Base-by-base conservation (phyloP, 2,113 vertebrate species). In the Myanophis thanlyinensis region DNA sequence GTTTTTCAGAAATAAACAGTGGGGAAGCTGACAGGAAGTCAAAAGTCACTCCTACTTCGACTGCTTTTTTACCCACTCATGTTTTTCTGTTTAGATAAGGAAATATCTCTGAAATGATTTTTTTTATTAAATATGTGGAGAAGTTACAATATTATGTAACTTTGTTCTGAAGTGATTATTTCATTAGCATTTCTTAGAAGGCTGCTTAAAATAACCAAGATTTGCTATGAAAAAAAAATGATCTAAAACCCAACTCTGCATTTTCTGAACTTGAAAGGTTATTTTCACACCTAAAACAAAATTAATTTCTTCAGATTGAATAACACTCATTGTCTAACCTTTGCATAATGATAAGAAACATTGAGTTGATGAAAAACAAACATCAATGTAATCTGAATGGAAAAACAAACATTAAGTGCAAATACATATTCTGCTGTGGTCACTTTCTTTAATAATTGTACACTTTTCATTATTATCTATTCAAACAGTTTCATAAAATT, bases 361-460 rank as follows among this genome's bases (percentile, higher is more conserved):
- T 6, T 23, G 52, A 91, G 15, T 15, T 91, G 46, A 93, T 89
- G 46, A 93, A 93, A 93, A 84, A 85, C 52, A 94, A 94, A 92
- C 49, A 93, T 59, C 12, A 46, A 5, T 46, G 47, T 13, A 90
- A 51, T 90, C 85, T 49, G 59, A 88, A 92, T 80, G 91, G 91
- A 90, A 92, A 94, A n/a, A 86, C 89, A 94, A 94, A 94, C 44
- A 90, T 52, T 18, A 91, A 84, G 22, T 56, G 13, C 35, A 85
- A 40, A 53, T 85, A 46, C 51, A 85, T 67, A 56, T n/a, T 20
- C n/a, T 52, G n/a, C 84, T n/a, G 11, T n/a, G 13, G 90, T 87
- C 51, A 93, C 18, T 30, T 44, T 25, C 5, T 48, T 20, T 12
- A 54, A n/a, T 20, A 51, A 51, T 48, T 23, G 23, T 52, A 90